Evolutionary conservation across 2,113 vertebrate species (phyloP).

Genomic region (Campylomormyrus numenius): DNA sequence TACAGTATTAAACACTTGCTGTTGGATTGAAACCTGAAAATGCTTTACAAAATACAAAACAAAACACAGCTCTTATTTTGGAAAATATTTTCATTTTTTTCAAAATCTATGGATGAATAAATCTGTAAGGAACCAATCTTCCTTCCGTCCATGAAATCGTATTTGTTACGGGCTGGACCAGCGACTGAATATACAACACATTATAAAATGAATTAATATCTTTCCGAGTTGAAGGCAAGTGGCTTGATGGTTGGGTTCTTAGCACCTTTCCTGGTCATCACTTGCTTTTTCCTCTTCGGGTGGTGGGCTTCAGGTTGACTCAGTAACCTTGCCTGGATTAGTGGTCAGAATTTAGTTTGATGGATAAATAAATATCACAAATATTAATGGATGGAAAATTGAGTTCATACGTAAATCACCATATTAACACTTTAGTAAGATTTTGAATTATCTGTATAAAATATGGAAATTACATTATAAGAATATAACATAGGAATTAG

Average conservation of each 20-base stretch:
- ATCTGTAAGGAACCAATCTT: neutral
- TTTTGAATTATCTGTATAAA: neutral
- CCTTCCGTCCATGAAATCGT: neutral
- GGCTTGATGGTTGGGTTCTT: neutral
- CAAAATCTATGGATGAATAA: neutral
- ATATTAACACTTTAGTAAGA: neutral
- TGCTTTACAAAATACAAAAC: neutral
- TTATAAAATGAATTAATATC: neutral
- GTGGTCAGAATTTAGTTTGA: neutral
- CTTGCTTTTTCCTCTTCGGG: neutral
- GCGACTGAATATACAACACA: neutral
- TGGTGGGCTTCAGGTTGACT: neutral
- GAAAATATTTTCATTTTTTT: neutral
- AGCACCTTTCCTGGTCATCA: neutral
- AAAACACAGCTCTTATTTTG: neutral
- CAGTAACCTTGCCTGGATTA: neutral
- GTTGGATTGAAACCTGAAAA: neutral
- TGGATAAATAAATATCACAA: neutral
- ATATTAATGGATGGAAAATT: neutral
- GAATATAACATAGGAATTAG: neutral
- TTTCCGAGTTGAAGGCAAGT: neutral
- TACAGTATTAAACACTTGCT: neutral
- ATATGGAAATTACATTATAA: neutral
- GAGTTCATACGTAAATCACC: neutral
- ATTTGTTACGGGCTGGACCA: neutral